phyloP scores from a whole-genome alignment of 2,888 invertebrate genomes.

The Tipula unca region DNA sequence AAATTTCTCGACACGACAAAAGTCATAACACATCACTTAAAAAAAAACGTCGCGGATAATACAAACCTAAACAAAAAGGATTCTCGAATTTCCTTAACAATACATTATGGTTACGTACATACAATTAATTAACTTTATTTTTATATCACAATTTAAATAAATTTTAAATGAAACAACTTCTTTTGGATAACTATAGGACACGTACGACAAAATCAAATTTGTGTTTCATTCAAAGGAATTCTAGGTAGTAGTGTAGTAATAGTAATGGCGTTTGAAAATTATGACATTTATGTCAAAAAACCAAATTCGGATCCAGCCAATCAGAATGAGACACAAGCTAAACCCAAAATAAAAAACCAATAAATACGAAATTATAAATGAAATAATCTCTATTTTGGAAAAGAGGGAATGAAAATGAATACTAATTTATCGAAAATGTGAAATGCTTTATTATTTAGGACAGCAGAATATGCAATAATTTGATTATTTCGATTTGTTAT shows the following conservation, averaged over 20 bases:
- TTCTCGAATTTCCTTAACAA: neutral
- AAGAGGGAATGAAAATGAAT: neutral
- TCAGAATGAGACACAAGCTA: slow-evolving; percentile 20
- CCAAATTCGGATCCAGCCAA: neutral
- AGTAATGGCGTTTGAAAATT: neutral
- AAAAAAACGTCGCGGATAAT: neutral
- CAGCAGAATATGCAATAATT: neutral
- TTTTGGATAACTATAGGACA: neutral
- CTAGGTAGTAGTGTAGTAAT: neutral
- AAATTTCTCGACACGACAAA: neutral
- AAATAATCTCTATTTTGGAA: neutral
- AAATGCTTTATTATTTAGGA: neutral
- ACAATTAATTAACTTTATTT: neutral
- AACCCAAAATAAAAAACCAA: neutral
- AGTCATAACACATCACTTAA: neutral
- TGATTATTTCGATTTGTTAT: neutral
- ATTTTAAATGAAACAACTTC: neutral
- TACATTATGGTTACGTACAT: neutral
- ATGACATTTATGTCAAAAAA: neutral
- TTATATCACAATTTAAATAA: neutral
- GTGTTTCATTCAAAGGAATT: neutral
- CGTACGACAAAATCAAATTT: neutral
- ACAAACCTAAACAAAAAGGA: neutral
- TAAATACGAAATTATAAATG: neutral
- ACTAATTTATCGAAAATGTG: neutral